Evolutionary conservation across 2,888 invertebrate species (phyloP).

Genomic region (Thereva nobilitata): DNA sequence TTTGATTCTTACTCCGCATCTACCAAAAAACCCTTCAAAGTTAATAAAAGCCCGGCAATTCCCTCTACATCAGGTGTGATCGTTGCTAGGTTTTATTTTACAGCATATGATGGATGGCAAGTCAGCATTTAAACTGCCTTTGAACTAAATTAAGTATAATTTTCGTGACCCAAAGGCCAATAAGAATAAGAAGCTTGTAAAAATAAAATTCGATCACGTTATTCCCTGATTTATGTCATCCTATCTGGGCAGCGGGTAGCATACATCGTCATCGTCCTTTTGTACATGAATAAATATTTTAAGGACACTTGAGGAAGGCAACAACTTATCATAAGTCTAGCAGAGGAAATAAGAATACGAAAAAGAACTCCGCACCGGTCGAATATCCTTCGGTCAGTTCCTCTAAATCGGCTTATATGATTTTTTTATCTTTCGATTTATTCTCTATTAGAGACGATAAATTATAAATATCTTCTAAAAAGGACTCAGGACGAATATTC

Average conservation of each 20-base stretch:
- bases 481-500: constrained; percentile 35
- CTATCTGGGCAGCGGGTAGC: constrained; percentile 1
- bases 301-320: constrained; percentile 40
- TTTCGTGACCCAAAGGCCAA: constrained; percentile 19
- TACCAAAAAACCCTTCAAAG: too few species aligned
- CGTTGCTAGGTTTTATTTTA: too few species aligned
- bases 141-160: constrained; percentile 31
- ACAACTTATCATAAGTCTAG: constrained; percentile 40
- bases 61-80: too few species aligned
- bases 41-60: too few species aligned
- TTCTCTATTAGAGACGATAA: constrained; percentile 44
- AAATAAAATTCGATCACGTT: constrained; percentile 44
- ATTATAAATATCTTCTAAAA: constrained; percentile 42
- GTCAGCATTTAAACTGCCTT: too few species aligned
- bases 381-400: constrained; percentile 43
- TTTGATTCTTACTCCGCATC: too few species aligned
- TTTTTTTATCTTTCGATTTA: constrained; percentile 45
- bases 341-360: constrained; percentile 23
- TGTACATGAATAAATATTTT: constrained; percentile 41
- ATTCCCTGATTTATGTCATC: constrained; percentile 43
- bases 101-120: too few species aligned
- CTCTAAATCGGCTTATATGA: constrained; percentile 43
- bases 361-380: constrained; percentile 28
- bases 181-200: constrained; percentile 41
- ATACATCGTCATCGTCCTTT: constrained; percentile 7